Conservation (phyloP, 37 sponge, comb jelly and placozoan species). For the Agelas oroides region DNA sequence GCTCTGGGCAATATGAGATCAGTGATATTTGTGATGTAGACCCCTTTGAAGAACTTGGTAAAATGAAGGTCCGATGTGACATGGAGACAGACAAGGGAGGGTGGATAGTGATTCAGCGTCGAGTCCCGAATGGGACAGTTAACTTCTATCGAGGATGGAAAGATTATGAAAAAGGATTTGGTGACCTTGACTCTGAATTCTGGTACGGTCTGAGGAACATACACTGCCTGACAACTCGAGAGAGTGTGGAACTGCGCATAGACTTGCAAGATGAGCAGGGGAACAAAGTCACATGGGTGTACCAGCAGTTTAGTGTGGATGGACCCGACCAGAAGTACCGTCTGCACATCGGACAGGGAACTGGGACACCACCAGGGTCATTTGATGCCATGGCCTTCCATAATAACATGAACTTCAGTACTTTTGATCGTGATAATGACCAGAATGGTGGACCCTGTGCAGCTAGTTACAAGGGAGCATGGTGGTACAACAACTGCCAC, state of each 20-base stretch:
- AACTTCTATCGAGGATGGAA: slow-evolving; percentile 22
- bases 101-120: slow-evolving; percentile 27
- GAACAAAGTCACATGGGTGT: background rate
- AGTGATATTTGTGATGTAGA: no score
- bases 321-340: no score
- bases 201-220: slow-evolving; percentile 55
- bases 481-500: no score
- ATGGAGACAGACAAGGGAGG: slow-evolving; percentile 29
- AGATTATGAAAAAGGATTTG: slow-evolving; percentile 42
- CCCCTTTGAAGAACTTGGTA: background rate
- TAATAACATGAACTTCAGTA: slow-evolving; percentile 15
- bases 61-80: slow-evolving; percentile 1
- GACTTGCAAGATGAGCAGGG: slow-evolving; percentile 4
- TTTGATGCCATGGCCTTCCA: background rate
- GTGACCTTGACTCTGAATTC: slow-evolving; percentile 26
- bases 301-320: slow-evolving; percentile 17
- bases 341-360: no score
- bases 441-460: background rate
- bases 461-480: background rate
- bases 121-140: slow-evolving; percentile 18
- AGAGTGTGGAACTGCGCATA: slow-evolving; percentile 7
- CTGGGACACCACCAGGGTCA: no score
- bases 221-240: slow-evolving; percentile 30
- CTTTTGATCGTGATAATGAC: slow-evolving; percentile 12
- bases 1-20: no score